Conservation (phyloP, 2,888 invertebrate genomes). For the Sarcophaga caerulescens region DNA sequence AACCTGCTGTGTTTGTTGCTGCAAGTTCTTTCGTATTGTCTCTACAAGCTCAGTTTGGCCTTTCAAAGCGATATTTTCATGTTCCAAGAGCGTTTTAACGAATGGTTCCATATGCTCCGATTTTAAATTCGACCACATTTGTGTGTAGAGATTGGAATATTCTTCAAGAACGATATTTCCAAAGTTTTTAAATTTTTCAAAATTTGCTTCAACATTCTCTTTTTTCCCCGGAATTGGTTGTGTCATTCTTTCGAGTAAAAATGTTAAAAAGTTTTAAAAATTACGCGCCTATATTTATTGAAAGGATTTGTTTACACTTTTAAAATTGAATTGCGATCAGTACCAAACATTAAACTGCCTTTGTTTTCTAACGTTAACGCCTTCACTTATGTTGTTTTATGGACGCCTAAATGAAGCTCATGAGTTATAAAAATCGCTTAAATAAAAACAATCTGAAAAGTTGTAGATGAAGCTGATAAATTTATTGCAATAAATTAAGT, state of each 20-base stretch:
- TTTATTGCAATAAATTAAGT: too few relatives aligned
- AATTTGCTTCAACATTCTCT: constrained; percentile 19
- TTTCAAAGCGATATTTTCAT: constrained; percentile 68
- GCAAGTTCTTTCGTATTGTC: constrained; percentile 67
- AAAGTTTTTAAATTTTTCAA: constrained; percentile 36
- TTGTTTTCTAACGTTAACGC: not conserved
- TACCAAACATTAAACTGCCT: not conserved
- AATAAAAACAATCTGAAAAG: not conserved
- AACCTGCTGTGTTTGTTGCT: constrained; percentile 58
- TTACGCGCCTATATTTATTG: not conserved
- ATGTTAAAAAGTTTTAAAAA: not conserved
- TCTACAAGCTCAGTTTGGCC: constrained; percentile 66
- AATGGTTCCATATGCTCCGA: constrained; percentile 70
- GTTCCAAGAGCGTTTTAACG: constrained; percentile 64
- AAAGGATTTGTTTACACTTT: too few relatives aligned
- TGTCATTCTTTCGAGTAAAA: constrained; percentile 10
- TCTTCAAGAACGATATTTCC: constrained; percentile 47
- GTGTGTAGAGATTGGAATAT: constrained; percentile 41
- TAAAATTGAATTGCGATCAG: too few relatives aligned
- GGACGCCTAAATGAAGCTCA: not conserved
- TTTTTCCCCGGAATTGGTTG: not conserved
- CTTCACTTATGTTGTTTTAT: not conserved
- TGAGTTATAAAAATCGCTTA: not conserved
- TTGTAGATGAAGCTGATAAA: too few relatives aligned
- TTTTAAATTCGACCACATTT: constrained; percentile 47